These are phyloP conservation scores for Frieseomelitta varia DNA, from an alignment of 1,140 invertebrate genomes.

Conservation along the genomic window DNA sequence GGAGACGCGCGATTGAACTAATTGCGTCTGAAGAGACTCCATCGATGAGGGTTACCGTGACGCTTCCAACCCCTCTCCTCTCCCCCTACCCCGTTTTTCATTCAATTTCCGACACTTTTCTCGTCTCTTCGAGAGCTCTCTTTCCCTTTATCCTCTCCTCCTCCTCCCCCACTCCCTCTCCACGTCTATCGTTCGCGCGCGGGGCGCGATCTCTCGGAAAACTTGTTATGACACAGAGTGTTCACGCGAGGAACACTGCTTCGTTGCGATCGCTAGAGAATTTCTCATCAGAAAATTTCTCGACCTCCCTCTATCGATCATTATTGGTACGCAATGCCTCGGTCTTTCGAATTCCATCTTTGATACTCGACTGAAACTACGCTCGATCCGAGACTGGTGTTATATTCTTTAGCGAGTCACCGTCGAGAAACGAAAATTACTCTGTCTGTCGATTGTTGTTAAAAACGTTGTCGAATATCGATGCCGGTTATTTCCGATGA, in stretches of 20 bases:
- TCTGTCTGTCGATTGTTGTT: not conserved
- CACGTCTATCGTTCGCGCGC: too few relatives aligned
- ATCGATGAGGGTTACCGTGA: conserved; percentile 23
- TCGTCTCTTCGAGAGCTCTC: not conserved
- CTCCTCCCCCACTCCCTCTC: too few relatives aligned
- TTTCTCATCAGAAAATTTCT: not conserved
- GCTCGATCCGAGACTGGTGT: not conserved
- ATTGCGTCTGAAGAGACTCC: conserved; percentile 17
- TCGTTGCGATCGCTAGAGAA: not conserved
- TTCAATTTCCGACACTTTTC: conserved; percentile 26
- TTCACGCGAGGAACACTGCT: too few relatives aligned
- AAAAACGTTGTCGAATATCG: not conserved
- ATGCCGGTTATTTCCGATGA: too few relatives aligned
- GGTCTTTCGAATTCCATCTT: not conserved
- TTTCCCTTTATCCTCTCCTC: not conserved
- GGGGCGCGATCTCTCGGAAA: not conserved
- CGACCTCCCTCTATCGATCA: not conserved
- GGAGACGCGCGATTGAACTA: conserved; percentile 20
- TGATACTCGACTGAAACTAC: not conserved
- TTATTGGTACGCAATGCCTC: not conserved
- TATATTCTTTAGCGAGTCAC: not conserved
- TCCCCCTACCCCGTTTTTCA: not conserved
- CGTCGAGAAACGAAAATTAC: not conserved
- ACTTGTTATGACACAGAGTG: not conserved
- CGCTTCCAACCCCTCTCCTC: not conserved